phyloP scores from a whole-genome alignment of 2,888 invertebrate species.

The Nasonia oneida region DNA sequence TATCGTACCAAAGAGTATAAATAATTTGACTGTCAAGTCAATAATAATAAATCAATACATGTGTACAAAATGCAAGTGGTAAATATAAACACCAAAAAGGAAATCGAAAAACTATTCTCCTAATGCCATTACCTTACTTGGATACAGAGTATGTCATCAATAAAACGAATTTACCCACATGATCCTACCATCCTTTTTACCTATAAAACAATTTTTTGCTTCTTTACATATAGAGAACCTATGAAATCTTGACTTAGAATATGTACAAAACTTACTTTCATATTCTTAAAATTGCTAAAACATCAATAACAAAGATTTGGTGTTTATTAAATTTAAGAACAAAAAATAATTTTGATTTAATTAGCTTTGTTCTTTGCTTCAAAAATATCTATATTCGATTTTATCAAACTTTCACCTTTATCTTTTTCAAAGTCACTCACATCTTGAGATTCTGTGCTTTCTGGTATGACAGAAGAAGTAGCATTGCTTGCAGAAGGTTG shows the following conservation, averaged over 20 bases:
- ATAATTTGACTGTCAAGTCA: slow-evolving; percentile 27
- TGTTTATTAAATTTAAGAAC: slow-evolving; percentile 31
- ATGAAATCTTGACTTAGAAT: slow-evolving; percentile 50
- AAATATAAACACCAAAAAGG: slow-evolving; percentile 29
- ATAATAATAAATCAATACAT: slow-evolving; percentile 39
- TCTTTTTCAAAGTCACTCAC: slow-evolving; percentile 36
- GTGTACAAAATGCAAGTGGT: slow-evolving; percentile 39
- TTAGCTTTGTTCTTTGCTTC: slow-evolving; percentile 50
- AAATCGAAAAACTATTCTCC: slow-evolving; percentile 19
- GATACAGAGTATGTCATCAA: slow-evolving; percentile 11
- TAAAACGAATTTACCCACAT: slow-evolving; percentile 40
- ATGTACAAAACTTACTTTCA: slow-evolving; percentile 58
- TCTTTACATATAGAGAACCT: slow-evolving; percentile 31
- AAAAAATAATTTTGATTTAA: slow-evolving; percentile 42
- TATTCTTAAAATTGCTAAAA: slow-evolving; percentile 41
- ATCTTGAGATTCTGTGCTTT: slow-evolving; percentile 47
- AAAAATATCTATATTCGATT: slow-evolving; percentile 55
- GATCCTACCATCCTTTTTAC: slow-evolving; percentile 37
- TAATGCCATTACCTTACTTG: slow-evolving; percentile 23
- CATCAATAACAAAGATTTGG: slow-evolving; percentile 45
- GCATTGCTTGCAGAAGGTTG: slow-evolving; percentile 26
- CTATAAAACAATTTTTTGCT: slow-evolving; percentile 31
- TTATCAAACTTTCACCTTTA: slow-evolving; percentile 37
- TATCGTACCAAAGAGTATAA: slow-evolving; percentile 25
- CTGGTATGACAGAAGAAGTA: slow-evolving; percentile 20